Conservation (phyloP, 2,888 invertebrate species). For the Noctuana brunneofusca region DNA sequence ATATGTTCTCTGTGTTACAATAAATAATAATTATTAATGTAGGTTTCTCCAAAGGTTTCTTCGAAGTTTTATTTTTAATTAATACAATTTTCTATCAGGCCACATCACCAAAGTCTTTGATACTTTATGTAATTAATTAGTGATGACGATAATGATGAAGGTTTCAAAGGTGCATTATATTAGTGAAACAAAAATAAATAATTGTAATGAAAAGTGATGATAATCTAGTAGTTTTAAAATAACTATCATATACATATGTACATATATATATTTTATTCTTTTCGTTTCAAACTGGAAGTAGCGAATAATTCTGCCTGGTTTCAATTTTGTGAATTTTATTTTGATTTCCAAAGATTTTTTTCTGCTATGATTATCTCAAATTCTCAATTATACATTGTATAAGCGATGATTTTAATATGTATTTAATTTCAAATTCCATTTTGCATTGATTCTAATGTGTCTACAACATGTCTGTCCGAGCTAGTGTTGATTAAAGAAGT, state of each 20-base stretch:
- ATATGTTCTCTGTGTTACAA: neutral
- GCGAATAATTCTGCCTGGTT: conserved; percentile 2
- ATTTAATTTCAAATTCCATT: conserved; percentile 1
- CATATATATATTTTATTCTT: too few relatives aligned
- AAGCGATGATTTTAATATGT: conserved; percentile 9
- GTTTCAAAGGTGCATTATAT: conserved; percentile 31
- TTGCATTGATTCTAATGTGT: conserved; percentile 20
- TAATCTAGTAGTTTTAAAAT: conserved; percentile 39
- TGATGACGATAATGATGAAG: neutral
- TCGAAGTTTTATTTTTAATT: neutral
- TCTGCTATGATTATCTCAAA: neutral
- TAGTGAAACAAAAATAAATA: conserved; percentile 32
- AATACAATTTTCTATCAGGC: neutral
- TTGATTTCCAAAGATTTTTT: conserved; percentile 35
- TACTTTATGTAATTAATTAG: neutral
- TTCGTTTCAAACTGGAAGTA: conserved; percentile 4
- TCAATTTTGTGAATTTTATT: conserved; percentile 35
- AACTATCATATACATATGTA: conserved; percentile 21
- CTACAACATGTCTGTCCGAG: conserved; percentile 14
- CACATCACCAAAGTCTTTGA: neutral
- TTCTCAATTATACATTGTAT: conserved; percentile 20
- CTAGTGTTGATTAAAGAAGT: conserved; percentile 3
- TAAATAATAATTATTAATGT: neutral
- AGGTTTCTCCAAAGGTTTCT: neutral
- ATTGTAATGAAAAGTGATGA: conserved; percentile 44